Percentiles rank a stretch among this genome's conserved stretches.
phyloP scores from a whole-genome alignment of 2,888 invertebrate genomes.

The Ophion ellenae region DNA sequence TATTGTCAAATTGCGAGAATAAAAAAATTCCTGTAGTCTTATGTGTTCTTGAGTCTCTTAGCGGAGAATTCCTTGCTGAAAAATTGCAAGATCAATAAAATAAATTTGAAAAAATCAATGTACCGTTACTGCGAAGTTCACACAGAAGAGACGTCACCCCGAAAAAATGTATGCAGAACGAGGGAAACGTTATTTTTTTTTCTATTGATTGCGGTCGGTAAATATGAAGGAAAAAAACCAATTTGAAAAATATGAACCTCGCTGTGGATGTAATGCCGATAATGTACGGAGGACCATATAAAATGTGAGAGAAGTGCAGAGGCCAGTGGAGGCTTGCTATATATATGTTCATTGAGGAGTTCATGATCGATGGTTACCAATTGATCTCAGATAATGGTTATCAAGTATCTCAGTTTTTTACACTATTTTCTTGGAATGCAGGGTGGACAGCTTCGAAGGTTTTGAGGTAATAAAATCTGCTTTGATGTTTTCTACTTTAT shows the following conservation, averaged over 20 bases:
- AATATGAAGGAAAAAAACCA: neutral
- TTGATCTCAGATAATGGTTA: no score
- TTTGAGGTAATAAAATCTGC: neutral
- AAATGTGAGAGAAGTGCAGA: no score
- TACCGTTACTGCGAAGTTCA: no score
- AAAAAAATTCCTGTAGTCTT: neutral
- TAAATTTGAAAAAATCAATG: neutral
- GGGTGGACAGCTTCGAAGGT: neutral
- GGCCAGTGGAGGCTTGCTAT: no score
- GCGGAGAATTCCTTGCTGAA: neutral
- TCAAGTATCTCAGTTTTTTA: neutral
- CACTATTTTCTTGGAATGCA: neutral
- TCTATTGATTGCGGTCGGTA: neutral
- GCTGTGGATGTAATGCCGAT: no score
- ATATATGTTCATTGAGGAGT: no score
- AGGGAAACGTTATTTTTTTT: neutral
- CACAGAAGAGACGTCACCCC: no score
- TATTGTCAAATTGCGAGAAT: conserved; percentile 5
- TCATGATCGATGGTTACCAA: no score
- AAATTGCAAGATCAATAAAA: neutral
- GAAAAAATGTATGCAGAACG: no score
- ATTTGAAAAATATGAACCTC: neutral
- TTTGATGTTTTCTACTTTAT: conserved; percentile 5
- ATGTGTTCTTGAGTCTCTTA: neutral
- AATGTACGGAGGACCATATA: no score